phyloP scores from a whole-genome alignment of 2,888 invertebrate species.

The Thereva unica region DNA sequence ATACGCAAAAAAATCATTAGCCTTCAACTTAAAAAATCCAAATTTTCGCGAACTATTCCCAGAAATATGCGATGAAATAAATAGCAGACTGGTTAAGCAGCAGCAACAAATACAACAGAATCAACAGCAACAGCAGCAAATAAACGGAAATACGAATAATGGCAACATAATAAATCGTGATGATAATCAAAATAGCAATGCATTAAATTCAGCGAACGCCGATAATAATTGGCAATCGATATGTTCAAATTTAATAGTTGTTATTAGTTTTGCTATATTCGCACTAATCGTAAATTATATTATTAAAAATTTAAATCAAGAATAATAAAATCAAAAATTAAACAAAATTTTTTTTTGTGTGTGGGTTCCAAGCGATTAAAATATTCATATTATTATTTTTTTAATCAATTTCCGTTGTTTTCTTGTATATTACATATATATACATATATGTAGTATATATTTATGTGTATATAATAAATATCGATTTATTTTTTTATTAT shows the following conservation, averaged over 20 bases:
- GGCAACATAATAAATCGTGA: no score
- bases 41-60: conserved; percentile 91
- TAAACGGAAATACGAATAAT: background rate
- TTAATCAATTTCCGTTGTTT: no score
- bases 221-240: conserved; percentile 26
- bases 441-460: no score
- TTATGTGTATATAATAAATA: no score
- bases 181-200: conserved; percentile 5
- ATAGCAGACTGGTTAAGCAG: conserved; percentile 5
- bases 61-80: conserved; percentile 26
- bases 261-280: conserved; percentile 28
- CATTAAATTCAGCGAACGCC: conserved; percentile 7
- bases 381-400: no score
- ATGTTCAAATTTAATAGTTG: conserved; percentile 24
- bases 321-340: conserved; percentile 13
- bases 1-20: conserved; percentile 76
- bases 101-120: conserved; percentile 12
- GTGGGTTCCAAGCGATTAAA: no score
- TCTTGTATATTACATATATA: no score
- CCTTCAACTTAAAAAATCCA: conserved; percentile 84
- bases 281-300: conserved; percentile 29
- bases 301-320: conserved; percentile 27
- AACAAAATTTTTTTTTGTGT: no score
- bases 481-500: no score
- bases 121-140: conserved; percentile 1